Percentiles rank a stretch among this genome's conserved stretches.
phyloP scores from a whole-genome alignment of 2,888 invertebrate species.

The Synanthedon andrenaeformis region DNA sequence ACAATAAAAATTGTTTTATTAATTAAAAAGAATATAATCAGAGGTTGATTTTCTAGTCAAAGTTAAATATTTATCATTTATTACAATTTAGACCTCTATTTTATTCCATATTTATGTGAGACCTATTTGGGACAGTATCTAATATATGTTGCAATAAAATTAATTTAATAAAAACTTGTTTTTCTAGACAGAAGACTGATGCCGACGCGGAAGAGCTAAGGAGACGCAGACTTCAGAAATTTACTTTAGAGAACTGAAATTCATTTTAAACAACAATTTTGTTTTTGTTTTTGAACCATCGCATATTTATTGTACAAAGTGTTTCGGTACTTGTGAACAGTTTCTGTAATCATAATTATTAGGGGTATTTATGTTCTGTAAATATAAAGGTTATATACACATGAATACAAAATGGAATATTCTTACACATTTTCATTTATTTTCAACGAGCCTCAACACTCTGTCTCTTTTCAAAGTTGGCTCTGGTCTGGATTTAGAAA shows the following conservation, averaged over 20 bases:
- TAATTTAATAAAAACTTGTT: neutral
- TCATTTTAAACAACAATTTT: constrained; percentile 17
- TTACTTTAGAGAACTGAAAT: constrained; percentile 63
- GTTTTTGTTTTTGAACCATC: constrained; percentile 44
- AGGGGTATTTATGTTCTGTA: constrained; percentile 69
- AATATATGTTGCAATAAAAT: too few relatives aligned
- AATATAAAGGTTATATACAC: constrained; percentile 64
- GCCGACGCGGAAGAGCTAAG: constrained; percentile 77
- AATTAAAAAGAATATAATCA: too few relatives aligned
- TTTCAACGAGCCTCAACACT: too few relatives aligned
- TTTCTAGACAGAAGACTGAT: constrained; percentile 50
- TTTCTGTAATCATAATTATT: constrained; percentile 57
- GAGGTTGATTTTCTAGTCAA: too few relatives aligned
- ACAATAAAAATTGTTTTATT: too few relatives aligned
- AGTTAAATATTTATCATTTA: too few relatives aligned
- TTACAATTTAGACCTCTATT: too few relatives aligned
- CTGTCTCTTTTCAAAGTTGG: too few relatives aligned
- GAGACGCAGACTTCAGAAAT: constrained; percentile 82
- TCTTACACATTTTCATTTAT: too few relatives aligned
- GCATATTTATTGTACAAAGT: constrained; percentile 65
- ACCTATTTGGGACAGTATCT: too few relatives aligned
- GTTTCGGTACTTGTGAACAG: constrained; percentile 58
- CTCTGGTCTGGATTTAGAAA: too few relatives aligned
- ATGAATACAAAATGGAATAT: constrained; percentile 49
- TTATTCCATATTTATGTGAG: too few relatives aligned